A percentile compares a stretch with the other conserved stretches of the same genome.
phyloP scores from a whole-genome alignment of 2,888 invertebrate species.

The Phaonia tiefii region DNA sequence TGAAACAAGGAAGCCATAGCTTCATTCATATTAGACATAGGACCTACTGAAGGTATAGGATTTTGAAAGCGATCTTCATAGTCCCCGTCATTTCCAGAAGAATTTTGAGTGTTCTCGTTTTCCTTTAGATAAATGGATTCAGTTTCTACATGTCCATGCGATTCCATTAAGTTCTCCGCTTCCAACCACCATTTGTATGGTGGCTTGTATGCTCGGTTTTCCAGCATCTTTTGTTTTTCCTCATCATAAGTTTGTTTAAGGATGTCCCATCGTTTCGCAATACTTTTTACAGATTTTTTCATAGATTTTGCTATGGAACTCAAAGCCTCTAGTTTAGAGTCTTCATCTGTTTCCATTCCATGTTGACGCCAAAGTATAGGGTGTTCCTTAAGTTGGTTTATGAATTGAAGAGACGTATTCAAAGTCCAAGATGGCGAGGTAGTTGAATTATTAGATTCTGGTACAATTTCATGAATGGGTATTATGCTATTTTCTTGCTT shows the following conservation, averaged over 20 bases:
- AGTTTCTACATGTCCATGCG: slow-evolving; percentile 40
- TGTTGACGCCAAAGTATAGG: slow-evolving; percentile 58
- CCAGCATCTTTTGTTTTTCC: slow-evolving; percentile 63
- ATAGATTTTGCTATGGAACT: slow-evolving; percentile 68
- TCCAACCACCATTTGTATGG: slow-evolving; percentile 68
- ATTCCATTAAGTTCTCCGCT: slow-evolving; percentile 39
- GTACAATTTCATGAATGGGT: no score
- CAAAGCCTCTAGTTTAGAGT: slow-evolving; percentile 34
- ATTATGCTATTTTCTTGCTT: no score
- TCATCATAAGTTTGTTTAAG: slow-evolving; percentile 61
- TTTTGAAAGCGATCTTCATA: slow-evolving; percentile 55
- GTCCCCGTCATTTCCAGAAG: slow-evolving; percentile 32
- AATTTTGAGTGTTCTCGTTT: slow-evolving; percentile 9
- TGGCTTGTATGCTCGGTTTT: slow-evolving; percentile 60
- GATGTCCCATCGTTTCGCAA: slow-evolving; percentile 67
- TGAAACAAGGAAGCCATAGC: slow-evolving; percentile 42
- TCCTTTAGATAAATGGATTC: slow-evolving; percentile 51
- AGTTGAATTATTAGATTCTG: background rate
- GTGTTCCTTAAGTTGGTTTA: slow-evolving; percentile 64
- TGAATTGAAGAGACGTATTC: slow-evolving; percentile 67
- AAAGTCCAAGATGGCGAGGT: slow-evolving; percentile 61
- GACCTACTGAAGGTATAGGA: slow-evolving; percentile 60
- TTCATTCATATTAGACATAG: slow-evolving; percentile 55
- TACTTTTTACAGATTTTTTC: slow-evolving; percentile 64
- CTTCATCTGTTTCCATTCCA: background rate